Conservation (phyloP, 2,797 vertebrate genomes). For the Strix occidentalis region DNA sequence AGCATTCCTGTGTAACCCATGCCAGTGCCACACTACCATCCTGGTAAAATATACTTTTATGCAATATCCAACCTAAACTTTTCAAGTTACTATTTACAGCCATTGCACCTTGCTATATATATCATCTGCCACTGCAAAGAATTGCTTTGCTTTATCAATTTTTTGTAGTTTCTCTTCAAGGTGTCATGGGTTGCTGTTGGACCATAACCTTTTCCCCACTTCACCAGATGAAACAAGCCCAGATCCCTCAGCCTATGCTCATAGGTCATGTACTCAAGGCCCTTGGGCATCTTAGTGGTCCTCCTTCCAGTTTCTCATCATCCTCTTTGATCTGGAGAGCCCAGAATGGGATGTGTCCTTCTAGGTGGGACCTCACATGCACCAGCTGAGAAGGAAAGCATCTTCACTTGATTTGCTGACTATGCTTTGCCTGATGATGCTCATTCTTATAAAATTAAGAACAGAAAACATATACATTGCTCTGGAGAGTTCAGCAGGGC, state of each 20-base stretch:
- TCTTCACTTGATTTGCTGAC: not conserved
- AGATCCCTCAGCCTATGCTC: not conserved
- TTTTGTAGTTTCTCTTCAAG: not conserved
- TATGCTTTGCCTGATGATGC: not conserved
- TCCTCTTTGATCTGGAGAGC: not conserved
- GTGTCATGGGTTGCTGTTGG: not conserved
- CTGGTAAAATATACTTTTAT: not conserved
- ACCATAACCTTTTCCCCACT: not conserved
- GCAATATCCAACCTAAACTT: not conserved
- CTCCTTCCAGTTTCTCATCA: not conserved
- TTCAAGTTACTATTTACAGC: not conserved
- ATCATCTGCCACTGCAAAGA: not conserved
- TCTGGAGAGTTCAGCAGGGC: not conserved
- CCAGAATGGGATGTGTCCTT: not conserved
- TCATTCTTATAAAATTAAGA: not conserved
- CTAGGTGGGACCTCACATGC: rapidly evolving
- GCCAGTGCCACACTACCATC: not conserved
- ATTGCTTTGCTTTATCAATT: not conserved
- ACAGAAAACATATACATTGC: not conserved
- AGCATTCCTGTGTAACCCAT: not conserved
- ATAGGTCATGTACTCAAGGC: not conserved
- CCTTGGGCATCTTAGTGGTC: not conserved
- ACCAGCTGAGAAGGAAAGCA: not conserved
- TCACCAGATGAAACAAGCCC: not conserved
- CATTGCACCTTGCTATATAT: not conserved